These are phyloP conservation scores for Nothobranchius furzeri DNA, from an alignment of 2,113 vertebrate species.

Conservation along the genomic window DNA sequence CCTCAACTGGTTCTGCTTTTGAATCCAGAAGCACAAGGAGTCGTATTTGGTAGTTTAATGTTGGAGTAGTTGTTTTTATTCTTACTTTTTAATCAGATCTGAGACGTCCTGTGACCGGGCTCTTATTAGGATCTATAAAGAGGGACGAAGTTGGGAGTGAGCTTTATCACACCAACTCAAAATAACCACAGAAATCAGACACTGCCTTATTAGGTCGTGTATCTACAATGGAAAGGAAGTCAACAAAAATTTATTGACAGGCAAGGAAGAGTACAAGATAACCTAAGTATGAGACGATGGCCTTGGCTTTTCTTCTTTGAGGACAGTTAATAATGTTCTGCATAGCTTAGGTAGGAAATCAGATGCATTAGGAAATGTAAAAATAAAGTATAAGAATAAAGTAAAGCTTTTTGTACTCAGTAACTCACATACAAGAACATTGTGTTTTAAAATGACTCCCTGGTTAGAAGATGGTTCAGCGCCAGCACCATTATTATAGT, in stretches of 20 bases:
- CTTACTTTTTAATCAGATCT: constrained; percentile 56
- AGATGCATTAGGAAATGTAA: neutral
- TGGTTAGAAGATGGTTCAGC: neutral
- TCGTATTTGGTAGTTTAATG: neutral
- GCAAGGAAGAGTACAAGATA: constrained; percentile 67
- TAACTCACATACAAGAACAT: constrained; percentile 12
- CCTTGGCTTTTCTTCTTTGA: constrained; percentile 22
- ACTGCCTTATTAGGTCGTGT: constrained; percentile 94
- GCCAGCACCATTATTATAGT: constrained; percentile 2
- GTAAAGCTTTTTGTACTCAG: constrained; percentile 20
- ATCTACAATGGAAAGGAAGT: constrained; percentile 83
- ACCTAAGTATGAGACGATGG: constrained; percentile 49
- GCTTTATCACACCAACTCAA: constrained; percentile 95
- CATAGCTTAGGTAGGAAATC: constrained; percentile 12
- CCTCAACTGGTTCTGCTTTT: neutral
- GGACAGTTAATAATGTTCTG: constrained; percentile 25
- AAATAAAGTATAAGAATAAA: too few relatives aligned
- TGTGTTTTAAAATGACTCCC: constrained; percentile 9
- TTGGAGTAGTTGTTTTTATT: neutral
- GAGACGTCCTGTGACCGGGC: constrained; percentile 26
- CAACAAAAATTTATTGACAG: constrained; percentile 89
- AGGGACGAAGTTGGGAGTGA: constrained; percentile 68
- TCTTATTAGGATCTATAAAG: constrained; percentile 60
- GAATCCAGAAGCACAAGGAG: neutral
- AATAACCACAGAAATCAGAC: constrained; percentile 94